Evolutionary conservation across 2,888 invertebrate genomes (phyloP).

Genomic region (Agrotis puta): DNA sequence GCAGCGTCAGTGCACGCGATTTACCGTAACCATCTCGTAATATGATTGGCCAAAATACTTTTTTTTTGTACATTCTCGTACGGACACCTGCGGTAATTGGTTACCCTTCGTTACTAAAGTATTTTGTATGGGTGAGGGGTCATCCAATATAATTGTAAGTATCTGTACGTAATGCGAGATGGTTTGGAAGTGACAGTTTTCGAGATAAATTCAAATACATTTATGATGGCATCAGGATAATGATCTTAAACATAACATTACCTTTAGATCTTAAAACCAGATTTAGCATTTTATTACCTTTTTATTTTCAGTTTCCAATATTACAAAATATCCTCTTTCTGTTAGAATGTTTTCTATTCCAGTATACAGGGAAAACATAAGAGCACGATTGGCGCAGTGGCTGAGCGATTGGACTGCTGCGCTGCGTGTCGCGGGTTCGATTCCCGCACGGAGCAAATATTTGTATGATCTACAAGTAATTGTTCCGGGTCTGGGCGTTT

Average conservation of each 20-base stretch:
- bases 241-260: background rate
- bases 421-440: too few species aligned
- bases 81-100: slow-evolving; percentile 37
- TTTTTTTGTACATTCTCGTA: slow-evolving; percentile 25
- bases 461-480: too few species aligned
- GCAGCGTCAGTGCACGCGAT: slow-evolving; percentile 54
- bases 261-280: too few species aligned
- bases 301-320: too few species aligned
- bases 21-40: slow-evolving; percentile 51
- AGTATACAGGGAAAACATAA: too few species aligned
- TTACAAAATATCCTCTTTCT: too few species aligned
- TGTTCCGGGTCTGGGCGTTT: too few species aligned
- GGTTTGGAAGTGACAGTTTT: background rate
- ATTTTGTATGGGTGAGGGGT: slow-evolving; percentile 9
- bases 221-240: background rate
- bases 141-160: slow-evolving; percentile 1
- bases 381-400: too few species aligned
- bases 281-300: too few species aligned
- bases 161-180: background rate
- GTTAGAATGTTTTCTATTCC: background rate
- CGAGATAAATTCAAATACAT: background rate
- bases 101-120: slow-evolving; percentile 14
- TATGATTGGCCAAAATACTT: slow-evolving; percentile 25
- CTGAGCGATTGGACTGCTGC: too few species aligned
- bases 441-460: too few species aligned